A percentile compares a stretch with the other conserved stretches of the same genome.
Evolutionary conservation across 2,888 invertebrate genomes (phyloP).

Genomic region (Ennomos quercinarius): DNA sequence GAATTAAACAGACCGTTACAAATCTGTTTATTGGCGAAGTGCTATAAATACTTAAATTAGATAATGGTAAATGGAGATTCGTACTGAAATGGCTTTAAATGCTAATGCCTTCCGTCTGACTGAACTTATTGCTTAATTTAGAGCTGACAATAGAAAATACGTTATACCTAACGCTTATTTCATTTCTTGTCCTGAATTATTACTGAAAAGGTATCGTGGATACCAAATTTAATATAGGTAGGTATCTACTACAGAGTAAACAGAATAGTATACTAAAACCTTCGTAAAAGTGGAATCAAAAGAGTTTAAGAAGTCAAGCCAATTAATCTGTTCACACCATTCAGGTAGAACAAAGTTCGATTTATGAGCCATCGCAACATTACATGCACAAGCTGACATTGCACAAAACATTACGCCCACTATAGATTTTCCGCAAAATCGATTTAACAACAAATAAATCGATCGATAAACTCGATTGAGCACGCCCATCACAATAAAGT

Average conservation of each 20-base stretch:
- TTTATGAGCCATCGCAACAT: too few relatives aligned
- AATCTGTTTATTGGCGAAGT: slow-evolving; percentile 65
- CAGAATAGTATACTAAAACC: too few relatives aligned
- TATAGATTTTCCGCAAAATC: slow-evolving; percentile 56
- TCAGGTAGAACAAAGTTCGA: too few relatives aligned
- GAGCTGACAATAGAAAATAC: slow-evolving; percentile 27
- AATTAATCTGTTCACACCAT: too few relatives aligned
- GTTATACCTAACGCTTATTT: slow-evolving; percentile 7
- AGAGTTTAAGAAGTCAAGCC: too few relatives aligned
- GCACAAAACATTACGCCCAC: slow-evolving; percentile 44
- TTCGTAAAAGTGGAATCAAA: too few relatives aligned
- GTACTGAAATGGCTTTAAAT: slow-evolving; percentile 50
- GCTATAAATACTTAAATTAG: slow-evolving; percentile 67
- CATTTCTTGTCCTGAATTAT: slow-evolving; percentile 2
- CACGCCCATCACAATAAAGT: slow-evolving; percentile 60
- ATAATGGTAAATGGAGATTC: slow-evolving; percentile 57
- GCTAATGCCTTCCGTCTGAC: slow-evolving; percentile 43
- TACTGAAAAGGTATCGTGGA: too few relatives aligned
- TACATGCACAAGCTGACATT: slow-evolving; percentile 8
- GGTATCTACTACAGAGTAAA: too few relatives aligned
- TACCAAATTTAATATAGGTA: too few relatives aligned
- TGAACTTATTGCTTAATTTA: slow-evolving; percentile 35
- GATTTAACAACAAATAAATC: slow-evolving; percentile 53
- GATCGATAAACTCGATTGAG: slow-evolving; percentile 50
- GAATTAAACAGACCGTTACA: slow-evolving; percentile 74